Evolutionary conservation across 1,140 invertebrate genomes (phyloP).

Genomic region (Drosophila tani): DNA sequence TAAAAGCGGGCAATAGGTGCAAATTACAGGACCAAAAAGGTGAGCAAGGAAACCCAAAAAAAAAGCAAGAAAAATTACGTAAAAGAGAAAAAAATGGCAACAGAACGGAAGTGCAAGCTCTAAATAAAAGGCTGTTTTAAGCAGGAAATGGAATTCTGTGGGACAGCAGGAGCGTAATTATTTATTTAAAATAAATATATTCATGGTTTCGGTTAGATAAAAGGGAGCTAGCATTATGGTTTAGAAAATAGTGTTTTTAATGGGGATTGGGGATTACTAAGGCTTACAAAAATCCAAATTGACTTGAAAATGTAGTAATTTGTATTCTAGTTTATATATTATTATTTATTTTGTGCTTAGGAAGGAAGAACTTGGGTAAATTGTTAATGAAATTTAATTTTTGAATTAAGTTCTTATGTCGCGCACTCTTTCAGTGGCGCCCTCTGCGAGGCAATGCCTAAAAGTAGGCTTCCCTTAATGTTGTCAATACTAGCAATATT

Average conservation of each 20-base stretch:
- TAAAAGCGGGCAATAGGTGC: slow-evolving; percentile 76
- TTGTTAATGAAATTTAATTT: not conserved
- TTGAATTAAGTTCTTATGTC: not conserved
- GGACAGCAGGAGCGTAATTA: slow-evolving; percentile 16
- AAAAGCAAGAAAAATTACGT: slow-evolving; percentile 3
- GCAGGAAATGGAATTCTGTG: slow-evolving; percentile 56
- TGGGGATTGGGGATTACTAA: not conserved
- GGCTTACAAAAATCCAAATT: no score
- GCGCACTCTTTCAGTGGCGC: not conserved
- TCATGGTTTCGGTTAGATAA: not conserved
- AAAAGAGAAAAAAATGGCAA: slow-evolving; percentile 8
- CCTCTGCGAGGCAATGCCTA: not conserved
- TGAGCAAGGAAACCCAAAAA: slow-evolving; percentile 4
- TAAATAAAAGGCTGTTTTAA: slow-evolving; percentile 36
- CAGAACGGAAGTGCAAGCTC: slow-evolving; percentile 46
- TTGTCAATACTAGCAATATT: no score
- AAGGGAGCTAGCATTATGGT: not conserved
- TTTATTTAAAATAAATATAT: slow-evolving; percentile 27
- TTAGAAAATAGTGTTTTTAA: no score
- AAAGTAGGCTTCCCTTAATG: slow-evolving; percentile 24
- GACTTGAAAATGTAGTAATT: not conserved
- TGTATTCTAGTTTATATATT: not conserved
- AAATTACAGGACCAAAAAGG: slow-evolving; percentile 63
- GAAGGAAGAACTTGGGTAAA: not conserved
- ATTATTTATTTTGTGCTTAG: not conserved